phyloP scores from a whole-genome alignment of 2,888 invertebrate species.

The Agonopterix alstromeriana region DNA sequence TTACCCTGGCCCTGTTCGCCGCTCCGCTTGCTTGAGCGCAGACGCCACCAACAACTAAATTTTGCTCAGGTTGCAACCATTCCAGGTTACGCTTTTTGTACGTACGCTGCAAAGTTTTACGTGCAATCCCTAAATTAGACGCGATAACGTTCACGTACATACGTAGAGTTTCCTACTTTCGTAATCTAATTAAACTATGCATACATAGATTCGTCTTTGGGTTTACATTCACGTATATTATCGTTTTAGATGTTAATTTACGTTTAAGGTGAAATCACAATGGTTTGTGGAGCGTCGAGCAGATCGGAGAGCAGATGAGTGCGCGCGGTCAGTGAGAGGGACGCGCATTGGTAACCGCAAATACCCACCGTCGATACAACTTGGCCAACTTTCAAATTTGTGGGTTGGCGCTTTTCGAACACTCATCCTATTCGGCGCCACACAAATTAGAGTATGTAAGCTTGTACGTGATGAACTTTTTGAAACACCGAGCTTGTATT shows the following conservation, averaged over 20 bases:
- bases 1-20: conserved; percentile 62
- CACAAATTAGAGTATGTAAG: conserved; percentile 22
- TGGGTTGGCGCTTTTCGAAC: conserved; percentile 59
- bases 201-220: too few species aligned
- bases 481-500: background rate
- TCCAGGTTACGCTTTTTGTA: conserved; percentile 28
- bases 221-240: too few species aligned
- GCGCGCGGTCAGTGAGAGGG: conserved; percentile 32
- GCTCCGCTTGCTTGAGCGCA: conserved; percentile 56
- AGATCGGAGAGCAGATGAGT: background rate
- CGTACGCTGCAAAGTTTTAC: conserved; percentile 3
- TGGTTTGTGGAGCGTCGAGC: too few species aligned
- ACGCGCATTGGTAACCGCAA: conserved; percentile 29
- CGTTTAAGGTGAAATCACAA: too few species aligned
- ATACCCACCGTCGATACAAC: conserved; percentile 47
- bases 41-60: conserved; percentile 66
- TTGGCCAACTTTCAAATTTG: conserved; percentile 70
- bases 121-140: background rate
- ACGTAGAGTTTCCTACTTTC: too few species aligned
- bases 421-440: conserved; percentile 22
- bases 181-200: too few species aligned
- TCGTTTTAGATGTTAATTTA: too few species aligned
- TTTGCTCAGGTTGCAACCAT: conserved; percentile 51
- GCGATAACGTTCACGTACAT: background rate
- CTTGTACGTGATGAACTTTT: conserved; percentile 1